Base-by-base conservation (phyloP, 64 coral and sea anemone genomes). In the Anthopleura sola region DNA sequence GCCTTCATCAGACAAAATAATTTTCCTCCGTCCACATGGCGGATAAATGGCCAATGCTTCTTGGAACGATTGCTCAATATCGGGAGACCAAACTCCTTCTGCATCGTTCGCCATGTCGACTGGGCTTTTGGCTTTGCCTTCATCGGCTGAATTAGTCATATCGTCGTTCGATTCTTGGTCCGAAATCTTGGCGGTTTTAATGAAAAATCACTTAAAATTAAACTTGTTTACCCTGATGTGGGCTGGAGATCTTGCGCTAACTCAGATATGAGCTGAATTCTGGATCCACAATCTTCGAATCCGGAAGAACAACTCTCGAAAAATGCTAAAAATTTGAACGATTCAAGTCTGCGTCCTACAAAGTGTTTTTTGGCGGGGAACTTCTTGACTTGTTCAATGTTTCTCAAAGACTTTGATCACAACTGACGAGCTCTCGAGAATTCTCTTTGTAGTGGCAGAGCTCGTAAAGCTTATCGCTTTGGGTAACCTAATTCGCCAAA, bases 251-350 rank as follows among this genome's bases (percentile, higher is more conserved):
- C 76, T 79, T 2, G 44, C 24, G 76, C 76, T 79, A 18, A 44
- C 39, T 48, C 76, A 79, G 76, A 44, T 79, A 79, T 23, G 76
- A 79, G 76, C 44, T 79, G 36, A 79, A 48, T 79, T 79, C 44
- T 79, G 76, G 37, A 44, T 44, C 76, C 38, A 79, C 76, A 48
- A 79, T 79, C 76, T 79, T 44, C 86, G 86, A 90, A 90, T 99
- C 97, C 97, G 97, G 97, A 99, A 99, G 97, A 90, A 82, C 86
- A 89, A 86, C 78, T 94, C 90, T 90, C 86, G 82, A 99, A 98
- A 99, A 99, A 99, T 99, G 97, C 91, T 90, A 99, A 99, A 99
- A 99, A 99, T 99, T 94, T 80, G 87, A 99, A 99, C 92, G 92
- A 99, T 99, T 99, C 97, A 92, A 87, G 58, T 87, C 75, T 88